These are phyloP conservation scores for Sclerurus mexicanus DNA, from an alignment of 2,113 vertebrate species.

Conservation along the genomic window DNA sequence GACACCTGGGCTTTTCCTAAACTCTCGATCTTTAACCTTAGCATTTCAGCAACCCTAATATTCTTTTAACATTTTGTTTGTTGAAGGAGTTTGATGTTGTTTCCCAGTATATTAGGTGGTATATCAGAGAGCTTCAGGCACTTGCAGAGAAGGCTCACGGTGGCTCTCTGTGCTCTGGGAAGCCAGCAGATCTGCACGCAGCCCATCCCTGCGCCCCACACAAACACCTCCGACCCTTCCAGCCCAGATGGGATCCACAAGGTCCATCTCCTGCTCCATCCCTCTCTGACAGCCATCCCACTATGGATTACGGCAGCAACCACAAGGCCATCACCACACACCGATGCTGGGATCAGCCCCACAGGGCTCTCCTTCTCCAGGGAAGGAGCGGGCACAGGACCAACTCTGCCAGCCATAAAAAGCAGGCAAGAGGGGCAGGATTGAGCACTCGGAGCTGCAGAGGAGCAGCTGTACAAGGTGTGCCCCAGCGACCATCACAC, in stretches of 20 bases:
- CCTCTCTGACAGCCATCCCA: not conserved
- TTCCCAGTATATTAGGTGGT: not conserved
- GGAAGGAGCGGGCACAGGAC: not conserved
- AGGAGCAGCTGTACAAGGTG: not conserved
- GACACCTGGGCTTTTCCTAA: not conserved
- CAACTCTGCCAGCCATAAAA: not conserved
- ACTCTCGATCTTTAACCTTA: not conserved
- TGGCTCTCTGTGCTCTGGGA: not conserved
- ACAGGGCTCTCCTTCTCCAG: not conserved
- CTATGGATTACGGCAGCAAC: accelerated
- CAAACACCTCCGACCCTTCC: not conserved
- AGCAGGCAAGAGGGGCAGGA: not conserved
- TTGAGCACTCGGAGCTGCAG: not conserved
- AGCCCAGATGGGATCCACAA: accelerated
- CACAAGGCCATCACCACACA: not conserved
- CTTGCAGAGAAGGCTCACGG: not conserved
- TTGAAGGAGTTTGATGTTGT: not conserved
- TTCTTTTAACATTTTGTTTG: not conserved
- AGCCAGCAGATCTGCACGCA: not conserved
- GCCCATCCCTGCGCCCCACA: not conserved
- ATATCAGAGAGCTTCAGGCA: not conserved
- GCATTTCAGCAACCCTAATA: not conserved
- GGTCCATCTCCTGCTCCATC: not conserved
- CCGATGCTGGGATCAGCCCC: not conserved
- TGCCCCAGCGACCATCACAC: accelerated